These are phyloP conservation scores for Moxostoma hubbsi DNA, from an alignment of 2,797 vertebrate genomes.

Conservation along the genomic window DNA sequence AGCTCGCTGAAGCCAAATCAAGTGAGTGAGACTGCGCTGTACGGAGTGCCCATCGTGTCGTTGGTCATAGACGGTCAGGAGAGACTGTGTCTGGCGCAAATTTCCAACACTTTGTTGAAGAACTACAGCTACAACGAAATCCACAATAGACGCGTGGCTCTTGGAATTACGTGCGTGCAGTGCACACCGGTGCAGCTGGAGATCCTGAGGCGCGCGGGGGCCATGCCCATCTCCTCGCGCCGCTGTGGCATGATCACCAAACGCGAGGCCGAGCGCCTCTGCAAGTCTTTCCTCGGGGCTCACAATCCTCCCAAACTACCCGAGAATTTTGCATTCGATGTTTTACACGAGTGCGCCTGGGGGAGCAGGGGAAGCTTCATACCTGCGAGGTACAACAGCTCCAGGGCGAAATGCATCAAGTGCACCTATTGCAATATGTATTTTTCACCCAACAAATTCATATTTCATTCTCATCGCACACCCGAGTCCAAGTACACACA, in stretches of 20 bases:
- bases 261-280: constrained; percentile 88
- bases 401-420: constrained; percentile 91
- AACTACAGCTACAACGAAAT: constrained; percentile 95
- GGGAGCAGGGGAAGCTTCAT: constrained; percentile 89
- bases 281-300: constrained; percentile 90
- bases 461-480: constrained; percentile 90
- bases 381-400: constrained; percentile 90
- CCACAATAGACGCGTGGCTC: constrained; percentile 88
- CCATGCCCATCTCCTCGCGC: constrained; percentile 90
- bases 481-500: constrained; percentile 91
- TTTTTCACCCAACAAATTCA: constrained; percentile 92
- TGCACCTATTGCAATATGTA: constrained; percentile 91
- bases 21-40: constrained; percentile 93
- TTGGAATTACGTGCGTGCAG: constrained; percentile 92
- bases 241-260: constrained; percentile 94
- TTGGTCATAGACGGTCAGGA: constrained; percentile 96
- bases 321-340: constrained; percentile 91
- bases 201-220: constrained; percentile 87
- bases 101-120: constrained; percentile 90
- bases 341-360: constrained; percentile 89
- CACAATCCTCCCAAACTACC: constrained; percentile 88
- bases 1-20: constrained; percentile 92
- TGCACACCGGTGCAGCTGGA: constrained; percentile 92
- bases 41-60: constrained; percentile 94
- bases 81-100: constrained; percentile 90